Evolutionary conservation across 2,888 invertebrate species (phyloP).

Genomic region (Scaptomyza tumidula): DNA sequence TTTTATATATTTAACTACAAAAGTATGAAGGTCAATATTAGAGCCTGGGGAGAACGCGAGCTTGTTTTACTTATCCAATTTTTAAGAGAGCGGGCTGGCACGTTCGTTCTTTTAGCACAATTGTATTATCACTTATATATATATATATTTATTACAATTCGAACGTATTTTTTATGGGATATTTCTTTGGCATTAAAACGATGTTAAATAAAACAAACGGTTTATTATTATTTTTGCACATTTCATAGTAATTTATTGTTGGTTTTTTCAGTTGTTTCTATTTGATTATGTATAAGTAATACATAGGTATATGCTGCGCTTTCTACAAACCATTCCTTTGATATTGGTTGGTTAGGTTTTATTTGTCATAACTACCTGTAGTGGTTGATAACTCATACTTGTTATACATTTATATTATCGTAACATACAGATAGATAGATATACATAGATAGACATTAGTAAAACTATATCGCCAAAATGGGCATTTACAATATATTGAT

Average conservation of each 20-base stretch:
- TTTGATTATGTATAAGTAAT: constrained; percentile 48
- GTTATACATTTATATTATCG: constrained; percentile 41
- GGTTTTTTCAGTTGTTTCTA: constrained; percentile 42
- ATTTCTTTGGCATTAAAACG: too few species aligned
- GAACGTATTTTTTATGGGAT: too few species aligned
- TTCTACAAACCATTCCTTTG: constrained; percentile 37
- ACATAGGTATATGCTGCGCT: constrained; percentile 47
- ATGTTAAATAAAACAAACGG: neutral
- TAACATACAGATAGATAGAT: constrained; percentile 54
- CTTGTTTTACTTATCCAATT: too few species aligned
- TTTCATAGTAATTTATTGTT: constrained; percentile 67
- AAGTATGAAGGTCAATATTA: too few species aligned
- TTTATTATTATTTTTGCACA: constrained; percentile 51
- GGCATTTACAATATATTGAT: constrained; percentile 55
- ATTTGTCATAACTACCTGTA: constrained; percentile 56
- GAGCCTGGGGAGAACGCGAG: too few species aligned
- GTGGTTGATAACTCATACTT: constrained; percentile 48
- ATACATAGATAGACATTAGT: constrained; percentile 52
- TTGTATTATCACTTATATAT: too few species aligned
- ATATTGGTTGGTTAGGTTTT: constrained; percentile 49
- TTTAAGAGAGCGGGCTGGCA: too few species aligned
- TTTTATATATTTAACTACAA: too few species aligned
- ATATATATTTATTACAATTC: too few species aligned
- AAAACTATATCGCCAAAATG: constrained; percentile 64
- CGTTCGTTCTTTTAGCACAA: too few species aligned